Percentiles rank a stretch among this genome's conserved stretches.
phyloP scores from a whole-genome alignment of 2,888 invertebrate genomes.

The Drosophila quinaria region DNA sequence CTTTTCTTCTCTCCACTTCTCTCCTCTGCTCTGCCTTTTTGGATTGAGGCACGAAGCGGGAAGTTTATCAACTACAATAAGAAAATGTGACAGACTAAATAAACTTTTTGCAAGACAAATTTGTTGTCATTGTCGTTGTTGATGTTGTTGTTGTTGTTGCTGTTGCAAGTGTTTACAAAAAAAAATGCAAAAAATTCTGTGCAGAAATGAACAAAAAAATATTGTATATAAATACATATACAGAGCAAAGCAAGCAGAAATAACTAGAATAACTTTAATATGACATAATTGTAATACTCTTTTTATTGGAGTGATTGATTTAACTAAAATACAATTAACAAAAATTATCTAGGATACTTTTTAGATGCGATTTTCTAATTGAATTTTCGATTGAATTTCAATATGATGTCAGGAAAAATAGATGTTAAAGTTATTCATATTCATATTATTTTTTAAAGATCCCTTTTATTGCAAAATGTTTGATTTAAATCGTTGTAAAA shows the following conservation, averaged over 20 bases:
- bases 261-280: neutral
- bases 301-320: too few relatives aligned
- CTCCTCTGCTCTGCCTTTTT: neutral
- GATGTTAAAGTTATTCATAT: too few relatives aligned
- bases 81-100: conserved; percentile 75
- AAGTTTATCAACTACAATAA: conserved; percentile 79
- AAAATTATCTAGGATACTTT: too few relatives aligned
- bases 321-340: too few relatives aligned
- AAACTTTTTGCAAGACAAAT: conserved; percentile 65
- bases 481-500: too few relatives aligned
- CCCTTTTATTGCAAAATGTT: too few relatives aligned
- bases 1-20: neutral
- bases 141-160: conserved; percentile 38
- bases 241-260: conserved; percentile 4
- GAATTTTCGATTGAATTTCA: too few relatives aligned
- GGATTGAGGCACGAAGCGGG: conserved; percentile 58
- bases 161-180: conserved; percentile 59
- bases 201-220: conserved; percentile 23
- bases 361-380: too few relatives aligned
- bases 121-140: conserved; percentile 46
- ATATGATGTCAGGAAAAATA: too few relatives aligned
- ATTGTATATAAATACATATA: conserved; percentile 2
- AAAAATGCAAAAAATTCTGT: conserved; percentile 64
- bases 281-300: neutral
- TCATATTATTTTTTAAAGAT: too few relatives aligned